Percentiles rank a stretch among this genome's conserved stretches.
Evolutionary conservation across 2,888 invertebrate species (phyloP).

Genomic region (Phortica magna): DNA sequence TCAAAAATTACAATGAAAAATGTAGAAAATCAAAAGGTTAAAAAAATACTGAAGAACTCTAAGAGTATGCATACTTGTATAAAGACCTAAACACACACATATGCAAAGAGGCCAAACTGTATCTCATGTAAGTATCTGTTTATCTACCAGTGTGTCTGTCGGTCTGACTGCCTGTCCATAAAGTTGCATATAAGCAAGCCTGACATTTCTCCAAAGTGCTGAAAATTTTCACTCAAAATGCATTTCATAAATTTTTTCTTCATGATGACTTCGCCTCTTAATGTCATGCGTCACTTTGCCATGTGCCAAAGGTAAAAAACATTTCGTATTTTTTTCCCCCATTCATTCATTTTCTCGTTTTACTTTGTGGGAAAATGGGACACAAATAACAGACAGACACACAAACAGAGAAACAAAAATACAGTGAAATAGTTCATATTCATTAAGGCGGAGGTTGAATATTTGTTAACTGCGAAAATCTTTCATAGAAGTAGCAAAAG

Average conservation of each 20-base stretch:
- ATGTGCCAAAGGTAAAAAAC: conserved; percentile 23
- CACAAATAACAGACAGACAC: neutral
- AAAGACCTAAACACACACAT: neutral
- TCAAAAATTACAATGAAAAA: conserved; percentile 7
- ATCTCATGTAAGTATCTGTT: conserved; percentile 20
- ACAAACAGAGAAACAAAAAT: too few species aligned
- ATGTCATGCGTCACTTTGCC: neutral
- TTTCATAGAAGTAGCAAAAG: neutral
- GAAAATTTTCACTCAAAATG: conserved; percentile 13
- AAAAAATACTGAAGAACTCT: neutral
- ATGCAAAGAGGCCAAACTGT: neutral
- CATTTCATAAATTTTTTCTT: conserved; percentile 29
- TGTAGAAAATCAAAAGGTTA: conserved; percentile 6
- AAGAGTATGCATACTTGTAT: neutral
- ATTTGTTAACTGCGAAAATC: neutral
- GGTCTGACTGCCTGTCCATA: neutral
- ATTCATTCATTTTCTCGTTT: neutral
- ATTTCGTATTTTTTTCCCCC: neutral
- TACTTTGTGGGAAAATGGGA: conserved; percentile 18
- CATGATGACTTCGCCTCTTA: neutral
- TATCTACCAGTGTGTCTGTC: neutral
- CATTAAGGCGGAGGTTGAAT: neutral
- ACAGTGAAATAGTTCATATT: neutral
- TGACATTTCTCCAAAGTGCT: conserved; percentile 31
- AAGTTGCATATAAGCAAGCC: neutral